Conservation (phyloP, 2,797 vertebrate species). For the Toxotes lorentzi region DNA sequence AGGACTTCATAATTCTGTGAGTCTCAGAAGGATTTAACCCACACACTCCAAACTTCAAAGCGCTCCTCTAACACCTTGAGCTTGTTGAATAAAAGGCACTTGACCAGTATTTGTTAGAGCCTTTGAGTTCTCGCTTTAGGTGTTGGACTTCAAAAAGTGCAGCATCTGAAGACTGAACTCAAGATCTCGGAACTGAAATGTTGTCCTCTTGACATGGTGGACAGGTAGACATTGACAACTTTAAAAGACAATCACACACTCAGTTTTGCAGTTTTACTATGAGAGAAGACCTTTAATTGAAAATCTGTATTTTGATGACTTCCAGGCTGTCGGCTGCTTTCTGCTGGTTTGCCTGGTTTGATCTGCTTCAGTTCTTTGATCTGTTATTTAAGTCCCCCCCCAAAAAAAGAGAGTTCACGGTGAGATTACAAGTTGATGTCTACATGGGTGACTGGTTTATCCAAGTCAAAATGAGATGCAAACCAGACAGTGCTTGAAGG, state of each 20-base stretch:
- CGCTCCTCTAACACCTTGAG: not conserved
- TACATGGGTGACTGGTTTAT: too few species aligned
- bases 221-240: not conserved
- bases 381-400: not conserved
- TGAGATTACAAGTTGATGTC: not conserved
- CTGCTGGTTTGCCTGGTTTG: not conserved
- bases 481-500: not conserved
- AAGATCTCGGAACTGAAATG: not conserved
- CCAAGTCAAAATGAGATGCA: not conserved
- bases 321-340: not conserved
- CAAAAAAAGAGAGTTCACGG: not conserved
- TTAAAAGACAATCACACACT: not conserved
- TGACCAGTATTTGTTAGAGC: not conserved
- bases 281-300: too few species aligned
- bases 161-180: not conserved
- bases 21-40: not conserved
- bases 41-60: not conserved
- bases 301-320: not conserved
- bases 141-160: not conserved
- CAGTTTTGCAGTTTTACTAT: too few species aligned
- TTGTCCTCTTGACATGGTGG: not conserved
- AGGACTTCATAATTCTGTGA: too few species aligned
- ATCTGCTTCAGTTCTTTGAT: not conserved
- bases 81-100: not conserved
- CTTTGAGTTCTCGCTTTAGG: not conserved